phyloP scores from a whole-genome alignment of 1,140 invertebrate genomes.

The Harpegnathos saltator region DNA sequence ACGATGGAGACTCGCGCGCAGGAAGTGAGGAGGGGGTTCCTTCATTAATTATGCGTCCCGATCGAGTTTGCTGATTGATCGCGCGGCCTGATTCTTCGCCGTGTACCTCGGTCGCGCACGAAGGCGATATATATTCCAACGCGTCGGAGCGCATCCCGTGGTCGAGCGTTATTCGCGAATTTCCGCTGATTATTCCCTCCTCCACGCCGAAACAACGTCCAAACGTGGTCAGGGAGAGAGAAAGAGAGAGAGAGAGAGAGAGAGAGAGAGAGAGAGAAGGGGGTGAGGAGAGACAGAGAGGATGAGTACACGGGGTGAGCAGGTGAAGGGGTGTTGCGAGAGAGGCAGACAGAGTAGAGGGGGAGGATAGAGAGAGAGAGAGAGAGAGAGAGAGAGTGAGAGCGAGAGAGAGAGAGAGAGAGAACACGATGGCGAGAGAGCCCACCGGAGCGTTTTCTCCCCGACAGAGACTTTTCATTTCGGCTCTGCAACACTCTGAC shows the following conservation, averaged over 20 bases:
- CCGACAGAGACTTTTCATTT: slow-evolving; percentile 73
- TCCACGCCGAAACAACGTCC: slow-evolving; percentile 55
- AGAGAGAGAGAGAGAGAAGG: too few species aligned
- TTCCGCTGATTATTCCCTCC: slow-evolving; percentile 64
- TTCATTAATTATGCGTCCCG: slow-evolving; percentile 21
- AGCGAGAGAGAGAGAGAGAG: slow-evolving; percentile 17
- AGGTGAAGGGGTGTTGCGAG: slow-evolving; percentile 8
- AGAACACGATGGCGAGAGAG: slow-evolving; percentile 41
- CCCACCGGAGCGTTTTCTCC: slow-evolving; percentile 71
- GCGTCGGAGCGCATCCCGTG: slow-evolving; percentile 24
- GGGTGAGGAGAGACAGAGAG: too few species aligned
- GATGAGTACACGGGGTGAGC: not conserved
- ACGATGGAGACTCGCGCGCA: not conserved
- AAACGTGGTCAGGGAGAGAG: slow-evolving; percentile 46
- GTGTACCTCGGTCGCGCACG: slow-evolving; percentile 8
- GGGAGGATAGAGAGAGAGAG: not conserved
- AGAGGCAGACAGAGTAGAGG: too few species aligned
- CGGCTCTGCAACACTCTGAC: slow-evolving; percentile 76
- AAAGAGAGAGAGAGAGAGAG: too few species aligned
- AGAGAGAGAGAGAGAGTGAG: not conserved
- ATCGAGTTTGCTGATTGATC: slow-evolving; percentile 24
- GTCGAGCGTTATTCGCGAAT: slow-evolving; percentile 19
- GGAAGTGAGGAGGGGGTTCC: not conserved
- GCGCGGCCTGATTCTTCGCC: not conserved
- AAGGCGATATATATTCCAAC: slow-evolving; percentile 37